A percentile compares a stretch with the other conserved stretches of the same genome.
phyloP scores from a whole-genome alignment of 2,888 invertebrate species.

The Melolontha melolontha region DNA sequence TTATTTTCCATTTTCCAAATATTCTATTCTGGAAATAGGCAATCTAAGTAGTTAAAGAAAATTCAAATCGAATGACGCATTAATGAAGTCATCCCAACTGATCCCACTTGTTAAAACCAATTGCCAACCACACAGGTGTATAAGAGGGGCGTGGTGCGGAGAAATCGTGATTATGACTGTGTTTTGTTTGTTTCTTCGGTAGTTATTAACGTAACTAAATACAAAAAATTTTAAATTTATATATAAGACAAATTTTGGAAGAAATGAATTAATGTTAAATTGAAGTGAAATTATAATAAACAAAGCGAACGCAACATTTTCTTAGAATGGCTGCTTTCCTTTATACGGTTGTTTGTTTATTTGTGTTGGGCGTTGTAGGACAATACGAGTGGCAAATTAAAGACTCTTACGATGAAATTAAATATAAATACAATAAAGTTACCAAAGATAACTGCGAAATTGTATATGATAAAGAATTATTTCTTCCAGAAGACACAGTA shows the following conservation, averaged over 20 bases:
- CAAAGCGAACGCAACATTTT: neutral
- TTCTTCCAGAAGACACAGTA: conserved; percentile 84
- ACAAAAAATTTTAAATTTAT: neutral
- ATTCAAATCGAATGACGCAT: too few relatives aligned
- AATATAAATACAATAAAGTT: conserved; percentile 85
- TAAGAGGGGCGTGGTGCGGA: too few relatives aligned
- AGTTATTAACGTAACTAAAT: too few relatives aligned
- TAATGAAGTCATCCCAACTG: too few relatives aligned
- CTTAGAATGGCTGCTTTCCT: conserved; percentile 36
- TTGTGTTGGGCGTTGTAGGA: conserved; percentile 69
- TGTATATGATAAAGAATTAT: conserved; percentile 85
- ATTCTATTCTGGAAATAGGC: too few relatives aligned
- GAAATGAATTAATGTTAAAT: conserved; percentile 5
- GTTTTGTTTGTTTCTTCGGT: too few relatives aligned
- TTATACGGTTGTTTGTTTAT: conserved; percentile 31
- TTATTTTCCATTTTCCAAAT: too few relatives aligned
- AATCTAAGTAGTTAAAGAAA: too few relatives aligned
- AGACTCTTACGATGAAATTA: conserved; percentile 91
- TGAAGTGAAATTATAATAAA: conserved; percentile 1
- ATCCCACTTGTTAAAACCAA: too few relatives aligned
- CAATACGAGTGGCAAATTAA: conserved; percentile 94
- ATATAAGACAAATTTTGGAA: neutral
- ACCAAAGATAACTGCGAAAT: conserved; percentile 91
- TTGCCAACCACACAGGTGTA: too few relatives aligned
- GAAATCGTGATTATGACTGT: too few relatives aligned